Evolutionary conservation across 2,888 invertebrate genomes (phyloP), one percentile per base, ranked within the genome.

Genomic region (Scelioninae gen. 1): DNA sequence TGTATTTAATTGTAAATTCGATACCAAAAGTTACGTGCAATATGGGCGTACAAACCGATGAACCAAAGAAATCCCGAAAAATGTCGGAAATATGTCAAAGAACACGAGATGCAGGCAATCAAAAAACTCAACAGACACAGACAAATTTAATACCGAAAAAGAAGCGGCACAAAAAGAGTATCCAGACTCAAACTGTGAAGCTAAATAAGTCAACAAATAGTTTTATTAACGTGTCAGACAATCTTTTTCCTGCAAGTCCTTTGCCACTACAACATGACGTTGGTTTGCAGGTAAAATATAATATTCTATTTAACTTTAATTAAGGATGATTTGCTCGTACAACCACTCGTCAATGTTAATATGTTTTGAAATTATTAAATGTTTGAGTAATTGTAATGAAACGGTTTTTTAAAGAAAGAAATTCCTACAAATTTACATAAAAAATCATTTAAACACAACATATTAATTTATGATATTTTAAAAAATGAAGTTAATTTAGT

Each of bases 111-210:
- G 31, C 29, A 5, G 66, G 83, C 29, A 87, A 83, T 45, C 86
- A 88, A 55, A 87, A 90, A 74, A 91, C 91, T 0, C 90, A 90
- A 15, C 90, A 92, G 80, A 92, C 92, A 0, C 92, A 92, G 75
- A 92, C 92, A 3, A 87, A 77, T 63, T 66, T 75, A 13, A 77
- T 86, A 0, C 82, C 87, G 5, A 90, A 86, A 62, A 87, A 89
- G 34, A 90, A 87, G 29, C 78, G 85, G 5, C 71, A 71, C 9
- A 88, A 86, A 62, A 90, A 86, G 62, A 91, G 89, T 0, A 90
- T 87, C 32, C 90, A 91, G 68, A 92, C 92, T 3, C 92, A 92
- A 83, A 92, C 92, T 0, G 80, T 76, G 0, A 86, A 84, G 69
- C 78, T 72, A 38, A 31, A 79, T 5, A 56, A 69, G 0, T 9